Base-by-base conservation (phyloP, 2,113 vertebrate species). In the Sebastes schlegelii region DNA sequence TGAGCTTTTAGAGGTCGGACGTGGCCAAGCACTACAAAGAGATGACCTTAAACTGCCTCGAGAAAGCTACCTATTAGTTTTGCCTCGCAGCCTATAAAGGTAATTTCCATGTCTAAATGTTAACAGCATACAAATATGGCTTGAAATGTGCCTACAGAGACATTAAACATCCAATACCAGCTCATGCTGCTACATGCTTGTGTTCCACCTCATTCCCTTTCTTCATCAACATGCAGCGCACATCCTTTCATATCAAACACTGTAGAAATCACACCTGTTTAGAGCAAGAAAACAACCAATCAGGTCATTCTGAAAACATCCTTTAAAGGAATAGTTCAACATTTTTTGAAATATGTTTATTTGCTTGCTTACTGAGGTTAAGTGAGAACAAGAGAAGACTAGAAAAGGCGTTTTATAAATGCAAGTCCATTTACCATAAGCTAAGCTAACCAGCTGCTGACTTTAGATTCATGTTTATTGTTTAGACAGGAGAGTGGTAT, bases 161-260 rank as follows among this genome's bases (percentile, higher is more conserved):
- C 6, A 66, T 48, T 9, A 11, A 63, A 65, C 21, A 55, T 21
- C 51, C 3, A 64, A 26, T 12, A 23, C 0, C 57, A 71, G 34
- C n/a, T 70, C n/a, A 45, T 67, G 54, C 48, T 46, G 64, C 48
- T 34, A 48, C 57, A 46, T 64, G 52, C n/a, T 40, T 46, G 17
- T 54, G 21, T 64, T 77, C 12, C 8, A 42, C 17, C 11, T 71
- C 57, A 42, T 51, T 57, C 16, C 57, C 12, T 40, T 62, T 34
- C 19, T 77, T 73, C 61, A 61, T 46, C 23, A 61, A 19, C 66
- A 66, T 60, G 45, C 77, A 66, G 40, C 5, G 16, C 21, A 17
- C 16, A 51, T 43, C 17, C 34, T 54, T 48, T 74, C 10, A 49
- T 73, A 48, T 48, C 43, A 74, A n/a, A n/a, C 17, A 43, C 9